Percentiles rank a stretch among this genome's conserved stretches.
Evolutionary conservation across 2,797 vertebrate genomes (phyloP).

Genomic region (Darevskia mixta): DNA sequence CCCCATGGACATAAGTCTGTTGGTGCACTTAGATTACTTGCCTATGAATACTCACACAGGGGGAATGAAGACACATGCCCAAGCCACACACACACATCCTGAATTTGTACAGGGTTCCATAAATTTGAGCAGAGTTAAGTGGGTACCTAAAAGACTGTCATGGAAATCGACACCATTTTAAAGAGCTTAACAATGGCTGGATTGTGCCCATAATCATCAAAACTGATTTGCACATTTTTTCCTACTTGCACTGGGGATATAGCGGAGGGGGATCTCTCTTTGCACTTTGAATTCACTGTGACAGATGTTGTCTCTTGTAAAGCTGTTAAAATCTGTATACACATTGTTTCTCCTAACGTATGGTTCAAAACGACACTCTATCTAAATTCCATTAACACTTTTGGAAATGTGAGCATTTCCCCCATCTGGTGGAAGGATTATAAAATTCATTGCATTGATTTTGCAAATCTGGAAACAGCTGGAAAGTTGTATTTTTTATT

Average conservation of each 20-base stretch:
- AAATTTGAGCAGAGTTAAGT: neutral
- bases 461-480: conserved; percentile 78
- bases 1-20: no score
- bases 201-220: conserved; percentile 15
- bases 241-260: conserved; percentile 2
- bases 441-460: conserved; percentile 75
- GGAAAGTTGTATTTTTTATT: conserved; percentile 73
- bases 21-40: no score
- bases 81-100: neutral
- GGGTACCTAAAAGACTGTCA: neutral
- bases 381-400: conserved; percentile 77
- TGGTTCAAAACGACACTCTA: conserved; percentile 65
- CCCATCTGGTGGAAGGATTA: conserved; percentile 76
- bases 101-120: neutral
- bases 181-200: neutral
- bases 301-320: conserved; percentile 69
- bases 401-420: conserved; percentile 73
- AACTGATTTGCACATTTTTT: conserved; percentile 31
- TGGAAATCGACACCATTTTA: neutral
- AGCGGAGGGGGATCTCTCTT: neutral
- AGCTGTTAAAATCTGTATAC: conserved; percentile 62
- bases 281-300: conserved; percentile 33
- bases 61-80: no score
- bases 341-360: conserved; percentile 50
- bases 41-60: no score